Percentiles rank a stretch among this genome's conserved stretches.
Evolutionary conservation across 2,888 invertebrate genomes (phyloP).

Genomic region (Torymus auratus): DNA sequence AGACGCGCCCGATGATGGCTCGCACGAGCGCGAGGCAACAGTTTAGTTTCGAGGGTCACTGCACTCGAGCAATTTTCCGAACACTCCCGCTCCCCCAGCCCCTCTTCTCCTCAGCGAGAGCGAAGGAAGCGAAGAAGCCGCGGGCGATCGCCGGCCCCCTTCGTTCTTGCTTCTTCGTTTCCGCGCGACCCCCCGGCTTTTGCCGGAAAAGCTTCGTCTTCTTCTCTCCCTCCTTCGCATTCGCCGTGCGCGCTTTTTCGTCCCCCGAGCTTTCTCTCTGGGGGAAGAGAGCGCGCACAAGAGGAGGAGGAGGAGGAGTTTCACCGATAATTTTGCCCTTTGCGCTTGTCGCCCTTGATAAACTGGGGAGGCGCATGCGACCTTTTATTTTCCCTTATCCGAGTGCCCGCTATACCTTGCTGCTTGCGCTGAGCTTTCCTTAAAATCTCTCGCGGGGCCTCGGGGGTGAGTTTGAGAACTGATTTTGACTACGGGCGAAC

Average conservation of each 20-base stretch:
- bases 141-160: slow-evolving; percentile 40
- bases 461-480: slow-evolving; percentile 26
- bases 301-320: slow-evolving; percentile 25
- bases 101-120: background rate
- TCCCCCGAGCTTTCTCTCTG: slow-evolving; percentile 19
- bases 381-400: slow-evolving; percentile 3
- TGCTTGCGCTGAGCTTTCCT: slow-evolving; percentile 28
- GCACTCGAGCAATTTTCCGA: slow-evolving; percentile 66
- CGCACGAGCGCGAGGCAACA: slow-evolving; percentile 57
- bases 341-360: slow-evolving; percentile 52
- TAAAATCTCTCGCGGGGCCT: slow-evolving; percentile 25
- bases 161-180: background rate
- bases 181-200: slow-evolving; percentile 13
- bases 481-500: slow-evolving; percentile 34
- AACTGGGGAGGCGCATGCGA: slow-evolving; percentile 17
- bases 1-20: slow-evolving; percentile 56
- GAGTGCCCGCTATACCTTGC: background rate
- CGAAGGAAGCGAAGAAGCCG: slow-evolving; percentile 26
- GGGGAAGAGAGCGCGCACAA: slow-evolving; percentile 22
- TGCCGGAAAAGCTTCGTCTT: slow-evolving; percentile 47
- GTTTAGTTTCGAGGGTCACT: slow-evolving; percentile 68
- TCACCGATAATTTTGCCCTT: slow-evolving; percentile 55
- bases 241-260: too few species aligned
- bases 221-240: slow-evolving; percentile 1
- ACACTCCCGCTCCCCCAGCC: slow-evolving; percentile 39